These are phyloP conservation scores for Arrhamphus sclerolepis DNA, from an alignment of 2,797 vertebrate genomes.

Conservation along the genomic window DNA sequence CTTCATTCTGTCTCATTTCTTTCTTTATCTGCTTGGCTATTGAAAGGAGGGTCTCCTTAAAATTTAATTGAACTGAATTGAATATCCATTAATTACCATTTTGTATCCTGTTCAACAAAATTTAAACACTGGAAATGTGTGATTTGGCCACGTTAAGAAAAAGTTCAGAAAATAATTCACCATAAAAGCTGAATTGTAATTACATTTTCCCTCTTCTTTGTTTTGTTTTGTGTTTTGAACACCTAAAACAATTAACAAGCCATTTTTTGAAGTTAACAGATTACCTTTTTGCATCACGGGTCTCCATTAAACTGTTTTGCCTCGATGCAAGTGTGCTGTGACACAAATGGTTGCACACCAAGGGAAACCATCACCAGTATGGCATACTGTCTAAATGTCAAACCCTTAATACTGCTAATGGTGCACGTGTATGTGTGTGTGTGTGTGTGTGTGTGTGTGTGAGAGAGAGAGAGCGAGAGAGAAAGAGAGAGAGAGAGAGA, in stretches of 20 bases:
- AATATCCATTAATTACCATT: no score
- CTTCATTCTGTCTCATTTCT: no score
- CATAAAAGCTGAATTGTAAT: neutral
- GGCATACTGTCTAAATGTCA: slow-evolving; percentile 68
- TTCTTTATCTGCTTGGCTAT: no score
- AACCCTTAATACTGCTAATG: slow-evolving; percentile 59
- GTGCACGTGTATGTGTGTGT: slow-evolving; percentile 19
- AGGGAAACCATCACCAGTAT: slow-evolving; percentile 51
- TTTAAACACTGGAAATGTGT: no score
- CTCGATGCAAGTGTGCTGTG: neutral
- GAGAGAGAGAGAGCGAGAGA: no score
- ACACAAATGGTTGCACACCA: slow-evolving; percentile 31
- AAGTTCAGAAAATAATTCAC: neutral
- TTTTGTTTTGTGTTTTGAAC: no score
- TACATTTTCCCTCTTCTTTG: neutral
- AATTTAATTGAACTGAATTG: no score
- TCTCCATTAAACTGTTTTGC: neutral
- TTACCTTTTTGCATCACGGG: neutral
- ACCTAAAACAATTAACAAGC: no score
- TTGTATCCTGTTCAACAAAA: no score
- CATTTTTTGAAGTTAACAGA: slow-evolving; percentile 2
- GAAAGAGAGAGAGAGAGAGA: no score
- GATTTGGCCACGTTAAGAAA: no score
- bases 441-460: slow-evolving; percentile 18
- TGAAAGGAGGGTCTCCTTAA: no score